phyloP scores from a whole-genome alignment of 2,797 vertebrate genomes.

The Hypotaenidia philippensis region DNA sequence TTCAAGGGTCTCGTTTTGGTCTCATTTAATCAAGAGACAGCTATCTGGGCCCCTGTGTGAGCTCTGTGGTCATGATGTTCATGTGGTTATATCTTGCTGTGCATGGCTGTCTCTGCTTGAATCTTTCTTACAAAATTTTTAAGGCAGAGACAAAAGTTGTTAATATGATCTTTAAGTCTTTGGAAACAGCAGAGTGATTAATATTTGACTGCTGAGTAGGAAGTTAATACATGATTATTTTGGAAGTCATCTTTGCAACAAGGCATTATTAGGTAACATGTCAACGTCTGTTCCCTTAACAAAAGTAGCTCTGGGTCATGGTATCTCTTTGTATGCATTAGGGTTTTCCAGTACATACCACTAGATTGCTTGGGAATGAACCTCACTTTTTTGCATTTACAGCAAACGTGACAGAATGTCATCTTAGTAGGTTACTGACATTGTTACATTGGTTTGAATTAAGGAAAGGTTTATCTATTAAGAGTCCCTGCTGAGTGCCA shows the following conservation, averaged over 20 bases:
- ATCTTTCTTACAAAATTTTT: neutral
- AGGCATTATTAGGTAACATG: neutral
- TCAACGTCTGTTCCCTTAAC: neutral
- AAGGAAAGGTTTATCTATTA: neutral
- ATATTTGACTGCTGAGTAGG: neutral
- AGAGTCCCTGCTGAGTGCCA: neutral
- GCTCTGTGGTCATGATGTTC: neutral
- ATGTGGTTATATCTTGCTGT: neutral
- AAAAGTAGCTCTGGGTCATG: neutral
- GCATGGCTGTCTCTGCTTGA: neutral
- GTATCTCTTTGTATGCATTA: neutral
- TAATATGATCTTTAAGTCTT: neutral
- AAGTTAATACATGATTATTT: neutral
- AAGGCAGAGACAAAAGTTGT: neutral
- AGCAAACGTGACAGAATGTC: neutral
- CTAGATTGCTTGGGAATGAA: neutral
- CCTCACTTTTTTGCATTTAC: neutral
- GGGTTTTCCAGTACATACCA: neutral
- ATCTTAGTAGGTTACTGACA: neutral
- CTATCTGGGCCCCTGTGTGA: neutral
- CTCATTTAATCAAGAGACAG: neutral
- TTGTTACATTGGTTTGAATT: slow-evolving; percentile 17
- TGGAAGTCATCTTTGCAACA: neutral
- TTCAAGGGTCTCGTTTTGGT: neutral
- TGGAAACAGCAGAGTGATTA: neutral